Conservation (phyloP, 2,113 vertebrate species). For the Scomber japonicus region DNA sequence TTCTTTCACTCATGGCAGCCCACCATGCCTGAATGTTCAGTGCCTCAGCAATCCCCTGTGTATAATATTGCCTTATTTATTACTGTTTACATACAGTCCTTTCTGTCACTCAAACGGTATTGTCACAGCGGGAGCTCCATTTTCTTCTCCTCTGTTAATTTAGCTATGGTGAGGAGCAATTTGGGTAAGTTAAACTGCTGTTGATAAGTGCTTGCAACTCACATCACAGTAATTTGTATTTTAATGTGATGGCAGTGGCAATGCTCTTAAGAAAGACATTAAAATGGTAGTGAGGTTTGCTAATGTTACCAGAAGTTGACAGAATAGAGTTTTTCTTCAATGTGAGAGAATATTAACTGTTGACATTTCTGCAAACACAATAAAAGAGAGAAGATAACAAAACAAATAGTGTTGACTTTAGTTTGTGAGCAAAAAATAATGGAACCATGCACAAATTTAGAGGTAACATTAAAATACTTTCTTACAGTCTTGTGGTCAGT, state of each 20-base stretch:
- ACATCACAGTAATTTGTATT: not conserved
- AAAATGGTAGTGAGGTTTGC: not conserved
- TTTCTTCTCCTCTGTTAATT: conserved; percentile 18
- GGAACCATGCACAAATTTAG: too few relatives aligned
- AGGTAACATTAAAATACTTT: too few relatives aligned
- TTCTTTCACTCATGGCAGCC: not conserved
- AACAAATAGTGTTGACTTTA: too few relatives aligned
- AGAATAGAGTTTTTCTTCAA: too few relatives aligned
- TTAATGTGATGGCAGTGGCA: not conserved
- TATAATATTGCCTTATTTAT: conserved; percentile 15
- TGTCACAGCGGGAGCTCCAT: conserved; percentile 28
- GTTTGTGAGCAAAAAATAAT: too few relatives aligned
- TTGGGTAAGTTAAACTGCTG: not conserved
- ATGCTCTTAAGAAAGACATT: not conserved
- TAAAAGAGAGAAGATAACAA: too few relatives aligned
- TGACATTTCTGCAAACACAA: too few relatives aligned
- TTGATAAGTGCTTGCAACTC: not conserved
- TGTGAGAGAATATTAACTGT: too few relatives aligned
- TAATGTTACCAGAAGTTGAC: too few relatives aligned
- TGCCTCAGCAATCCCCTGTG: not conserved
- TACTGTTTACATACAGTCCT: conserved; percentile 22
- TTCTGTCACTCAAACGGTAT: not conserved
- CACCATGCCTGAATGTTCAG: not conserved
- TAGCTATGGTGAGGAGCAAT: not conserved
- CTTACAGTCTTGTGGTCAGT: too few relatives aligned